Evolutionary conservation across 2,797 vertebrate genomes (phyloP).

Genomic region (Sebastes paucispinis): DNA sequence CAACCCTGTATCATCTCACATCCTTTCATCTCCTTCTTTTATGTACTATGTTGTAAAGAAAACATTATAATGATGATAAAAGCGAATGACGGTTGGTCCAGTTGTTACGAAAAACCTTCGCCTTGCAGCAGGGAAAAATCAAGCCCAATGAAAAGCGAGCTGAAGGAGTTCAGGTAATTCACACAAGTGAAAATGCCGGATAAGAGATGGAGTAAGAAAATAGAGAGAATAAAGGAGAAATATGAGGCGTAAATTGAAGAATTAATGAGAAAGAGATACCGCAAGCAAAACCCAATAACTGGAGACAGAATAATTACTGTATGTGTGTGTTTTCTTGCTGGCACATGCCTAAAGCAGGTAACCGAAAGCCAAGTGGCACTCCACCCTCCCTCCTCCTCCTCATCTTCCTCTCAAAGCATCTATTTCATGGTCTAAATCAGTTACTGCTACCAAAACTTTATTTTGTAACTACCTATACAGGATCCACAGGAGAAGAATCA

Average conservation of each 20-base stretch:
- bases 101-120: background rate
- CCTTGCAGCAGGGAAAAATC: background rate
- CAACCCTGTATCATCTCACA: background rate
- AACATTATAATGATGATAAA: background rate
- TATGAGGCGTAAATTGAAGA: background rate
- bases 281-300: background rate
- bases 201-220: background rate
- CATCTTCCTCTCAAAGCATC: background rate
- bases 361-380: conserved; percentile 16
- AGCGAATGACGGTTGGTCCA: background rate
- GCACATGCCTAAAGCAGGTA: conserved; percentile 3
- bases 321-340: conserved; percentile 16
- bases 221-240: background rate
- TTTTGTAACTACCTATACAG: conserved; percentile 26
- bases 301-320: background rate
- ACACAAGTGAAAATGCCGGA: background rate
- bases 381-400: background rate
- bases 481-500: conserved; percentile 23
- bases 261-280: background rate
- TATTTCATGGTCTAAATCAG: conserved; percentile 11
- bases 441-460: conserved; percentile 10
- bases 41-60: background rate
- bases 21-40: background rate
- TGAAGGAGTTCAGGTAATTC: background rate
- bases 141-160: background rate